Base-by-base conservation (phyloP, 1,140 invertebrate species). In the Magallana ariakensis region DNA sequence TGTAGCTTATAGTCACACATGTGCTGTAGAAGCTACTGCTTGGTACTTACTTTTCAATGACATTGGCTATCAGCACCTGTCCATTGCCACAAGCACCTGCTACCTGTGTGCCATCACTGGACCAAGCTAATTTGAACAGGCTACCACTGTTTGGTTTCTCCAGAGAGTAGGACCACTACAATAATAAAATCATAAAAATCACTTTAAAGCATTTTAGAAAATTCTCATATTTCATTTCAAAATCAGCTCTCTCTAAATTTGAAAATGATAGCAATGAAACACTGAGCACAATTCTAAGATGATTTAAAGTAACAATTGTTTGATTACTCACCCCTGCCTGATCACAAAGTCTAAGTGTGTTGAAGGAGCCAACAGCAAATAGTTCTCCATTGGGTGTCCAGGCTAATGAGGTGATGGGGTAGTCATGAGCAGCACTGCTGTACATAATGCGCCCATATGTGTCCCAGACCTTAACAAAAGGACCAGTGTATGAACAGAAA, bases 281-380 rank as follows among this genome's bases (percentile, higher is more conserved):
- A 46, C 33, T 46, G 2, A 46, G 33, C 33, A 46, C 1, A 46
- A 46, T 5, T 46, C 33, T 46, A 46, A 5, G 5, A 46, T 5
- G 33, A 46, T 46, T 46, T 33, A 0, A 33, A 33, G 1, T 33
- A 33, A 0, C 33, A 46, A 46, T 46, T 46, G 33, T 46, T 46
- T 46, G 33, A 46, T 2, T 58, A 95, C 96, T 95, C 95, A 99
- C 98, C 70, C 99, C 99, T 91, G 97, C 97, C 95, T 97, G 97
- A 95, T 99, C 98, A 94, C 98, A 99, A 0, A 99, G 95, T 87
- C 98, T 96, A 0, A 99, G 95, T 11, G 98, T 97, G 94, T 99
- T 99, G 92, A 97, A 99, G 15, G 97, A 98, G 26, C 98, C 98
- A 84, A 99, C 97, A 56, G 98, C 97, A 95, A 99, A 99, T 80